Percentiles rank a stretch among this genome's conserved stretches.
Evolutionary conservation across 2,888 invertebrate genomes (phyloP).

Genomic region (Pseudeuparius sepicola): DNA sequence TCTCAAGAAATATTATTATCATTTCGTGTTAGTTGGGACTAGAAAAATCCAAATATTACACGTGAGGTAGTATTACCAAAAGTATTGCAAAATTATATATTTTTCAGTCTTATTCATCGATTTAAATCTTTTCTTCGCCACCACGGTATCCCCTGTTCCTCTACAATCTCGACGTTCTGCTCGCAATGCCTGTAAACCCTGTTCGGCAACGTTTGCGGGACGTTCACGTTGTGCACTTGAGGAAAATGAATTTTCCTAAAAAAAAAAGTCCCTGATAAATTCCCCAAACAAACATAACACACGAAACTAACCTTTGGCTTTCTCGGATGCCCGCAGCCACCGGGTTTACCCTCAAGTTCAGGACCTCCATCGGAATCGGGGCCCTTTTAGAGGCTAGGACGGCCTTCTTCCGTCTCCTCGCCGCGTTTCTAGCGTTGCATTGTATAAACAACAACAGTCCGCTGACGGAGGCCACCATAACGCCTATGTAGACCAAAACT

Average conservation of each 20-base stretch:
- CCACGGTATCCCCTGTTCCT: slow-evolving; percentile 40
- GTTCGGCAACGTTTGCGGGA: slow-evolving; percentile 18
- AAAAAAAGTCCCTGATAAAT: too few species aligned
- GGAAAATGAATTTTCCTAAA: slow-evolving; percentile 23
- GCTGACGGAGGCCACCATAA: slow-evolving; percentile 52
- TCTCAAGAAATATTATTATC: too few species aligned
- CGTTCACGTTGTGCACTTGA: slow-evolving; percentile 21
- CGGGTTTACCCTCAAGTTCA: slow-evolving; percentile 25
- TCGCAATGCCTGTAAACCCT: slow-evolving; percentile 3
- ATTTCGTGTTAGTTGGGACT: too few species aligned
- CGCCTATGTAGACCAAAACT: slow-evolving; percentile 55
- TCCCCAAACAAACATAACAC: too few species aligned
- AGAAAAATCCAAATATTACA: too few species aligned
- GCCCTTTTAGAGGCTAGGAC: slow-evolving; percentile 31
- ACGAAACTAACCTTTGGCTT: slow-evolving; percentile 23
- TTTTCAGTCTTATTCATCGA: too few species aligned
- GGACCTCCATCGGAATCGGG: slow-evolving; percentile 32
- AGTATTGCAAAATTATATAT: too few species aligned
- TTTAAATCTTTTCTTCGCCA: slow-evolving; percentile 37
- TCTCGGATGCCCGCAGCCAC: slow-evolving; percentile 18
- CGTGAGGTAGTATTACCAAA: too few species aligned
- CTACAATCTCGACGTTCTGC: slow-evolving; percentile 21
- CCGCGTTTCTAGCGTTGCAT: slow-evolving; percentile 43
- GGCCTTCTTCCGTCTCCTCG: slow-evolving; percentile 31
- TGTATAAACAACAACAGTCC: slow-evolving; percentile 53